phyloP scores from a whole-genome alignment of 2,113 vertebrate species.

The Neodontobutis hainanensis region DNA sequence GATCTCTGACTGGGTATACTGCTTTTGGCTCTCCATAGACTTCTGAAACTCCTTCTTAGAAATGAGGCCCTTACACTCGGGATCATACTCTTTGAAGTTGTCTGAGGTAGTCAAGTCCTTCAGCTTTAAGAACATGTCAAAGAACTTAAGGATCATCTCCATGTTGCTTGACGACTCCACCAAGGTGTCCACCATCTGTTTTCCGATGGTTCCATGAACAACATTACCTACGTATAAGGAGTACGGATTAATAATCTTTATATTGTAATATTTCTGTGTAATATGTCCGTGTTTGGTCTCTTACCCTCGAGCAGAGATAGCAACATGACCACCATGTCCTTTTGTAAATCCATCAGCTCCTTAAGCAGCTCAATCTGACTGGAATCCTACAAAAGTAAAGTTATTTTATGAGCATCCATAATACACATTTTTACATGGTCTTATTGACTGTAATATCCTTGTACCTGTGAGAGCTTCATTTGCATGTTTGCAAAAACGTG shows the following conservation, averaged over 20 bases:
- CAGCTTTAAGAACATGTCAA: conserved; percentile 98
- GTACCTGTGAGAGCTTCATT: conserved; percentile 99
- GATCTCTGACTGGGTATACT: conserved; percentile 93
- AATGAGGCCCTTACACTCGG: conserved; percentile 92
- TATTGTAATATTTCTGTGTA: background rate
- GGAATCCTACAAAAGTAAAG: conserved; percentile 82
- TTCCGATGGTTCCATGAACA: conserved; percentile 97
- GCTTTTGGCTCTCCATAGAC: conserved; percentile 97
- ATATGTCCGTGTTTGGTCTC: conserved; percentile 2
- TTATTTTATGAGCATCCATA: background rate
- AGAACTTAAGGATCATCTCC: conserved; percentile 99
- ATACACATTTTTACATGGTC: too few species aligned
- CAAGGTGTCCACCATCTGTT: conserved; percentile 98
- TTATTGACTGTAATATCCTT: background rate
- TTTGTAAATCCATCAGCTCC: conserved; percentile 94
- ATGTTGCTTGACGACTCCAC: conserved; percentile 97
- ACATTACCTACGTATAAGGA: conserved; percentile 85
- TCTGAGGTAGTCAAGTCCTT: conserved; percentile 97
- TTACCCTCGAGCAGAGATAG: conserved; percentile 96
- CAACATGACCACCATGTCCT: conserved; percentile 99
- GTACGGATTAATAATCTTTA: background rate
- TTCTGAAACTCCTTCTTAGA: conserved; percentile 99
- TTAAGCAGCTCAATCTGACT: conserved; percentile 97
- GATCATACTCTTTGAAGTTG: conserved; percentile 93
- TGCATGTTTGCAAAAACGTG: conserved; percentile 99